phyloP scores from a whole-genome alignment of 1,140 invertebrate species.

The Proctacanthus coquilletti region DNA sequence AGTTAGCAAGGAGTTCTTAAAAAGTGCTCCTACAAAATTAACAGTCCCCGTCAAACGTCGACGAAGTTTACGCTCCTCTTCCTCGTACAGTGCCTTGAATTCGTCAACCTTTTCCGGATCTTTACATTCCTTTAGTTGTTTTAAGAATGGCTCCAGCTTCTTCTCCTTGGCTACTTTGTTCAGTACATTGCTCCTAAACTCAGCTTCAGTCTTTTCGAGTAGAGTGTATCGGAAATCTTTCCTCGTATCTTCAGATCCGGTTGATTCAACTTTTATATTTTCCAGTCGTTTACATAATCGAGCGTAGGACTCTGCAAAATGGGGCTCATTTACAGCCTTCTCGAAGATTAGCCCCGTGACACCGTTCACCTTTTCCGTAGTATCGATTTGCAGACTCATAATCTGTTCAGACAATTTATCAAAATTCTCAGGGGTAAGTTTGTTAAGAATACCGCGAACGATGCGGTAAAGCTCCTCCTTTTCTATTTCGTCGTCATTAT shows the following conservation, averaged over 20 bases:
- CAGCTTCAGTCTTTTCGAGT: slow-evolving; percentile 24
- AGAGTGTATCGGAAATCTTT: slow-evolving; percentile 17
- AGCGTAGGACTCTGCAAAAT: slow-evolving; percentile 81
- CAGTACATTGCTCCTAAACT: slow-evolving; percentile 27
- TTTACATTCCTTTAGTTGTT: slow-evolving; percentile 45
- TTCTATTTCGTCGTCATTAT: slow-evolving; percentile 12
- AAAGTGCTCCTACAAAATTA: slow-evolving; percentile 72
- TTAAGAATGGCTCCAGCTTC: slow-evolving; percentile 20
- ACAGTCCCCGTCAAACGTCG: slow-evolving; percentile 77
- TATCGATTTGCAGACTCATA: slow-evolving; percentile 60
- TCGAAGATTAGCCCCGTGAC: slow-evolving; percentile 87
- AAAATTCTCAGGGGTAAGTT: slow-evolving; percentile 88
- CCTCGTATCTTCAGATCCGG: slow-evolving; percentile 24
- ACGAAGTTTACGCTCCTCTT: slow-evolving; percentile 58
- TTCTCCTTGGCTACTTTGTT: slow-evolving; percentile 22
- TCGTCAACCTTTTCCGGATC: slow-evolving; percentile 49
- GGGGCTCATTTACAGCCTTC: slow-evolving; percentile 87
- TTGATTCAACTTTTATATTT: slow-evolving; percentile 33
- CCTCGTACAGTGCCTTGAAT: slow-evolving; percentile 45
- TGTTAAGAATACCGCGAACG: slow-evolving; percentile 82
- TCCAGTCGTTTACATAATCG: slow-evolving; percentile 72
- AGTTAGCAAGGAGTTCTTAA: slow-evolving; percentile 79
- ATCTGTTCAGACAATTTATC: slow-evolving; percentile 64
- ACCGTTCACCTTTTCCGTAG: slow-evolving; percentile 55
- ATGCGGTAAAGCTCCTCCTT: slow-evolving; percentile 11